These are phyloP conservation scores for Plecotus auritus DNA, from an alignment of 2,113 vertebrate genomes.

Conservation along the genomic window DNA sequence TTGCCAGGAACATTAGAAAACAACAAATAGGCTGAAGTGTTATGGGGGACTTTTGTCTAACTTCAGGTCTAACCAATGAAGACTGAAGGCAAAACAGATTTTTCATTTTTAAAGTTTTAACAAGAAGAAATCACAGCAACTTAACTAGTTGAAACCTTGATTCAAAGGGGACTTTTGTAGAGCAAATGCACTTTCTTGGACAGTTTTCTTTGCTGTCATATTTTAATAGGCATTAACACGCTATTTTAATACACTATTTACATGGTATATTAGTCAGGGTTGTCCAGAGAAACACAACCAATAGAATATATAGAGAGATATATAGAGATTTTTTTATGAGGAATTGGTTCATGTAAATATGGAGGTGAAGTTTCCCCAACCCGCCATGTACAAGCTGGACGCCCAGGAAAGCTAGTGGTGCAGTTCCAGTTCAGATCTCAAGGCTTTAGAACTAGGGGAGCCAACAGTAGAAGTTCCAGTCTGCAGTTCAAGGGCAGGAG, in stretches of 20 bases:
- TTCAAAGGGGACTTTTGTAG: slow-evolving; percentile 22
- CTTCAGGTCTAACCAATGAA: background rate
- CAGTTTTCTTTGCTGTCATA: background rate
- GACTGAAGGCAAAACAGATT: background rate
- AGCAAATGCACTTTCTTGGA: background rate
- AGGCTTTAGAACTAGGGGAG: background rate
- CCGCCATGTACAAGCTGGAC: background rate
- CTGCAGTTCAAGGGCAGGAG: background rate
- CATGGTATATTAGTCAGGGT: background rate
- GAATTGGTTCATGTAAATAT: background rate
- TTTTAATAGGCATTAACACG: background rate
- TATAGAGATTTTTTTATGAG: background rate
- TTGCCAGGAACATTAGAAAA: slow-evolving; percentile 17
- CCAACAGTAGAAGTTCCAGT: background rate
- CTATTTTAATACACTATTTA: background rate
- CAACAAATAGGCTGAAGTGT: background rate
- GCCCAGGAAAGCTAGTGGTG: background rate
- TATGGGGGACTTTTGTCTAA: background rate
- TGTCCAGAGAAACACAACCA: background rate
- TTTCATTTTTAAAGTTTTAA: slow-evolving; percentile 18
- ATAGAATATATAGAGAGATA: background rate
- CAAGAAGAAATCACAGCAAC: background rate
- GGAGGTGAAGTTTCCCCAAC: background rate
- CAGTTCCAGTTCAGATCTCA: background rate
- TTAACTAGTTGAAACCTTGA: background rate